These are phyloP conservation scores for Scolopax mira DNA, from an alignment of 2,113 vertebrate species.

Conservation along the genomic window DNA sequence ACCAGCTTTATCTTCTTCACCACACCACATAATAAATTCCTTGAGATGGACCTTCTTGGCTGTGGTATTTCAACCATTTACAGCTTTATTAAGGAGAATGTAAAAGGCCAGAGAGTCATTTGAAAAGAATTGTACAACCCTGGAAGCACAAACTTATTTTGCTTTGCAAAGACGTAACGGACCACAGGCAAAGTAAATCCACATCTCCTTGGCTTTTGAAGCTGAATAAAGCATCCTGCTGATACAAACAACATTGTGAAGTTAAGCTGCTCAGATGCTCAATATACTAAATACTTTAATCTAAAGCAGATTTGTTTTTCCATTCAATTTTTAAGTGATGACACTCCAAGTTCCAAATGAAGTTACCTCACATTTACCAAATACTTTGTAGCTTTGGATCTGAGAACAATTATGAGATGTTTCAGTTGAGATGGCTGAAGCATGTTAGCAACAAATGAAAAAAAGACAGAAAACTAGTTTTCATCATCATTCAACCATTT, in stretches of 20 bases:
- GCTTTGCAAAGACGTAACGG: neutral
- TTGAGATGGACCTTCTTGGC: neutral
- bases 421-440: neutral
- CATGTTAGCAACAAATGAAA: neutral
- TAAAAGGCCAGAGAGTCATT: neutral
- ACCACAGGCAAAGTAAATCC: conserved; percentile 6
- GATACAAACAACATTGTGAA: conserved; percentile 33
- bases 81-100: neutral
- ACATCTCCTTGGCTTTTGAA: conserved; percentile 15
- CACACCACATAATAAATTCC: neutral
- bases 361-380: neutral
- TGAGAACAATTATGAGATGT: neutral
- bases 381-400: neutral
- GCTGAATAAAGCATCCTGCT: conserved; percentile 38
- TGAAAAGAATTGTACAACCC: neutral
- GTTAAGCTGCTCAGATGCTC: conserved; percentile 32
- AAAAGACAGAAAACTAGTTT: neutral
- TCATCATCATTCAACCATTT: neutral
- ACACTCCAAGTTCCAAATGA: conserved; percentile 4
- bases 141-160: neutral
- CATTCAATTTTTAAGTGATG: conserved; percentile 26
- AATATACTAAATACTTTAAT: conserved; percentile 41
- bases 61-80: neutral
- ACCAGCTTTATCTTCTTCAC: neutral
- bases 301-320: conserved; percentile 60